Conservation (phyloP, 2,797 vertebrate species). For the Loriculus beryllinus region DNA sequence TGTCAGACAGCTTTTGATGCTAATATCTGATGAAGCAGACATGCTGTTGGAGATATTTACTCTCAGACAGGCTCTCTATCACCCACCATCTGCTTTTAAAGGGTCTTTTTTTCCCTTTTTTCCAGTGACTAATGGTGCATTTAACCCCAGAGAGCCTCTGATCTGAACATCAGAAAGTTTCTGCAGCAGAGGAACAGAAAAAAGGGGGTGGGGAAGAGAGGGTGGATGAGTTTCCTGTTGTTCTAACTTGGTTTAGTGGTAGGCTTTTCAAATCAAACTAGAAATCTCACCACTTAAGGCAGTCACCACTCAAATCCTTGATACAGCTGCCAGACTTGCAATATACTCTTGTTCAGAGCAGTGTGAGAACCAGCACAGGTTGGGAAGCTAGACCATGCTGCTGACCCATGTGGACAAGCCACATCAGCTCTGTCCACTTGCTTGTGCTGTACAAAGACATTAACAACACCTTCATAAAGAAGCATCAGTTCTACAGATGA, state of each 20-base stretch:
- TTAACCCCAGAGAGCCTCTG: conserved; percentile 18
- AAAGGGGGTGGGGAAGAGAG: conserved; percentile 10
- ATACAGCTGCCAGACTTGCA: neutral
- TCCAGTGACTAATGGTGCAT: conserved; percentile 3
- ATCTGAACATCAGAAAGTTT: conserved; percentile 62
- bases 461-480: neutral
- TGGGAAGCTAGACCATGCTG: neutral
- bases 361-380: fast-evolving
- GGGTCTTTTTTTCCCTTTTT: neutral
- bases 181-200: conserved; percentile 21
- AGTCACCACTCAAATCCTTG: neutral
- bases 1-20: conserved; percentile 62
- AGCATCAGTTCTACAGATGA: neutral
- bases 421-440: neutral
- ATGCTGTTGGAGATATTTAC: conserved; percentile 26
- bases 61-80: conserved; percentile 37
- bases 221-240: conserved; percentile 39
- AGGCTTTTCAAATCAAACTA: conserved; percentile 25
- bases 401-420: neutral
- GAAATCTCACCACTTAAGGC: conserved; percentile 6
- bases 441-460: neutral
- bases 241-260: conserved; percentile 39
- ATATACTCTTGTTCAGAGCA: neutral
- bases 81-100: conserved; percentile 44
- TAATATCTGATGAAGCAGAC: conserved; percentile 63